These are phyloP conservation scores for Tholera decimalis DNA, from an alignment of 2,888 invertebrate genomes.

Conservation along the genomic window DNA sequence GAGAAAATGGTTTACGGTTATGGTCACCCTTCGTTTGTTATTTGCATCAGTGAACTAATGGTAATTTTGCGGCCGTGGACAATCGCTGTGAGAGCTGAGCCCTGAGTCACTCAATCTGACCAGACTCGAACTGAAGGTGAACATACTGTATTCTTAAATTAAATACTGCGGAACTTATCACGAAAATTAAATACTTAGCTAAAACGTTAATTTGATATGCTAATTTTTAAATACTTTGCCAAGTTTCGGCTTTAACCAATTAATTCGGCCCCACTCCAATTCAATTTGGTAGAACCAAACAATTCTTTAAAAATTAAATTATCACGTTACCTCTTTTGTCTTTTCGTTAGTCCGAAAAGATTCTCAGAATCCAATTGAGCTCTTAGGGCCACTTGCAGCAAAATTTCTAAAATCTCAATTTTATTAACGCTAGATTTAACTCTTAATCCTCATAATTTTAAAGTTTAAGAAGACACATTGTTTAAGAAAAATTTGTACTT, in stretches of 20 bases:
- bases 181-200: conserved; percentile 1
- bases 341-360: conserved; percentile 10
- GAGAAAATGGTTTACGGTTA: conserved; percentile 53
- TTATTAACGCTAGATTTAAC: no score
- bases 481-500: conserved; percentile 1
- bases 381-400: no score
- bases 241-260: conserved; percentile 36
- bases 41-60: conserved; percentile 60
- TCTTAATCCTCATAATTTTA: conserved; percentile 5
- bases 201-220: conserved; percentile 21
- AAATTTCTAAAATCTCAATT: no score
- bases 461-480: conserved; percentile 9
- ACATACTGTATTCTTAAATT: conserved; percentile 1
- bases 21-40: conserved; percentile 63
- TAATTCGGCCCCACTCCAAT: conserved; percentile 14
- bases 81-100: conserved; percentile 57
- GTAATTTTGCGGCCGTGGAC: conserved; percentile 57
- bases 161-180: conserved; percentile 9
- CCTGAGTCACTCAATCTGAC: conserved; percentile 13
- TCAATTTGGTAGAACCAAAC: conserved; percentile 29
- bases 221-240: conserved; percentile 13
- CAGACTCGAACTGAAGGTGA: not conserved
- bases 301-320: conserved; percentile 36
- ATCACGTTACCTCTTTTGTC: conserved; percentile 29
- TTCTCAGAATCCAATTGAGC: conserved; percentile 6